Evolutionary conservation across 2,113 vertebrate species (phyloP).

Genomic region (Isurus oxyrinchus): DNA sequence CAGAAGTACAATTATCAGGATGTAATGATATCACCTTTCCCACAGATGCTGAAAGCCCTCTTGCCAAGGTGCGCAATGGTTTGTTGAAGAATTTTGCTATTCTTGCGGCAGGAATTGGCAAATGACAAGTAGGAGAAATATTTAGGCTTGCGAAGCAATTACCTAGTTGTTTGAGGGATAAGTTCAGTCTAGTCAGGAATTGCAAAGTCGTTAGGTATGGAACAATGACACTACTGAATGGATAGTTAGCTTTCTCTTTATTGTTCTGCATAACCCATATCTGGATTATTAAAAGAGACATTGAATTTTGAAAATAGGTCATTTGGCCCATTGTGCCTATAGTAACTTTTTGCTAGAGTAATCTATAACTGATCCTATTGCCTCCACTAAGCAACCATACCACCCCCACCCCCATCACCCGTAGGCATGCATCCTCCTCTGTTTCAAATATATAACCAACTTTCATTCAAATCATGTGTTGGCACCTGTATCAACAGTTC

Average conservation of each 20-base stretch:
- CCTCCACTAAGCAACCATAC: neutral
- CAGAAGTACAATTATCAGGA: conserved; percentile 41
- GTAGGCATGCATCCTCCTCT: neutral
- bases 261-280: neutral
- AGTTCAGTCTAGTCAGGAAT: conserved; percentile 52
- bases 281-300: neutral
- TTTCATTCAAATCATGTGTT: neutral
- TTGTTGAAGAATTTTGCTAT: neutral
- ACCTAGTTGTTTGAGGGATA: conserved; percentile 44
- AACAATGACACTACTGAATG: conserved; percentile 46
- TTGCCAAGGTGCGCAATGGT: conserved; percentile 43
- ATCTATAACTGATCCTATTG: neutral
- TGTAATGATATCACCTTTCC: conserved; percentile 47
- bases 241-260: conserved; percentile 45
- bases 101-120: conserved; percentile 41
- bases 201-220: conserved; percentile 48
- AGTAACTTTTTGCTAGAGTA: neutral
- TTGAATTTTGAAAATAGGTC: neutral
- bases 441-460: neutral
- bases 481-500: neutral
- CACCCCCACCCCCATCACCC: neutral
- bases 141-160: conserved; percentile 48
- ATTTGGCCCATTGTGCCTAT: neutral
- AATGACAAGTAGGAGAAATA: conserved; percentile 36
- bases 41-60: conserved; percentile 46